Conservation (phyloP, 2,113 vertebrate genomes). For the Danio rerio region DNA sequence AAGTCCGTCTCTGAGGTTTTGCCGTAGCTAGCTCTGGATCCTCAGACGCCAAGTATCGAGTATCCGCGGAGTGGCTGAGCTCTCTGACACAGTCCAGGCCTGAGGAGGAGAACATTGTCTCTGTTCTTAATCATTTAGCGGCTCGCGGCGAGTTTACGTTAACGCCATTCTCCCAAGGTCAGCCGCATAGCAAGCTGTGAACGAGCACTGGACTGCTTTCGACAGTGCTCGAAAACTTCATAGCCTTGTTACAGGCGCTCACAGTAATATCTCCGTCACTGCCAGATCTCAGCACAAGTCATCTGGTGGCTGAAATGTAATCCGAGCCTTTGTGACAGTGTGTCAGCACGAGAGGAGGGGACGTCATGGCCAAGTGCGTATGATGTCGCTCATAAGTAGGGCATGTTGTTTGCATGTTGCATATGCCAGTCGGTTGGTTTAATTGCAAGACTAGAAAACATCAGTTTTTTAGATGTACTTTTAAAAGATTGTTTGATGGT, state of each 20-base stretch:
- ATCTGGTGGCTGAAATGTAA: conserved; percentile 20
- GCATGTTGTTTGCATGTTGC: conserved; percentile 17
- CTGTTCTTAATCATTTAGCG: conserved; percentile 48
- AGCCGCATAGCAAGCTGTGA: conserved; percentile 43
- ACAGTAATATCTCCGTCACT: conserved; percentile 12
- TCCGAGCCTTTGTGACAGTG: conserved; percentile 21
- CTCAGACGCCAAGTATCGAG: conserved; percentile 19
- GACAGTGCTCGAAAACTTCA: background rate
- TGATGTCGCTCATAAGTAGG: conserved; percentile 30
- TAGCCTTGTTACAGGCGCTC: conserved; percentile 12
- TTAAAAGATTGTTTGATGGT: background rate
- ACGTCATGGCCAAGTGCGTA: background rate
- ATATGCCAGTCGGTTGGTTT: conserved; percentile 3
- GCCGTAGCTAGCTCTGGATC: conserved; percentile 12
- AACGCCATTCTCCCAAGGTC: conserved; percentile 69
- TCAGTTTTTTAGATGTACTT: background rate
- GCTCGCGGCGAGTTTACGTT: conserved; percentile 63
- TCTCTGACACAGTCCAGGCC: conserved; percentile 65
- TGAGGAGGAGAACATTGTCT: conserved; percentile 44
- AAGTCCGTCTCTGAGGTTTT: background rate
- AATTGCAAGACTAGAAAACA: background rate
- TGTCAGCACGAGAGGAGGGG: conserved; percentile 17
- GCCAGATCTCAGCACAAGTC: conserved; percentile 27
- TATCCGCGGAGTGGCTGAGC: conserved; percentile 41
- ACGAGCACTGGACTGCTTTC: background rate